Percentiles rank a stretch among this genome's conserved stretches.
phyloP scores from a whole-genome alignment of 2,888 invertebrate species.

The Calliphora vomitoria region DNA sequence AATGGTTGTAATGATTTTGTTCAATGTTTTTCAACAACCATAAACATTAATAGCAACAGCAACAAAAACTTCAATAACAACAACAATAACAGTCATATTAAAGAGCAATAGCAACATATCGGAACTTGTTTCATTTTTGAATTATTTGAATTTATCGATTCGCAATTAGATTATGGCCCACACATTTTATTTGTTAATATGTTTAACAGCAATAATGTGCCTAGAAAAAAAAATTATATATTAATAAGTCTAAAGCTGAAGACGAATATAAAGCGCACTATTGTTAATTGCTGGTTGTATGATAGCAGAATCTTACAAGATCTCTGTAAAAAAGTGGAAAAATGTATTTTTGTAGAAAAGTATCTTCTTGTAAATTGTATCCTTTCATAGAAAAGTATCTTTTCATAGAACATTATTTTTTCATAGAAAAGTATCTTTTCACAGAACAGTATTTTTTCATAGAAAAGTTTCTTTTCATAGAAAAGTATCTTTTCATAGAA shows the following conservation, averaged over 20 bases:
- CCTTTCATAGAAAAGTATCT: too few species aligned
- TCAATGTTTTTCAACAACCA: constrained; percentile 69
- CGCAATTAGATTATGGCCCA: constrained; percentile 75
- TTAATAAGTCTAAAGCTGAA: background rate
- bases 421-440: too few species aligned
- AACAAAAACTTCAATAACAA: background rate
- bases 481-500: too few species aligned
- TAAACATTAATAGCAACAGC: constrained; percentile 54
- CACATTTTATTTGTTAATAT: constrained; percentile 62
- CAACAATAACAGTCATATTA: constrained; percentile 29
- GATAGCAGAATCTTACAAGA: too few species aligned
- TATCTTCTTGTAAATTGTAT: too few species aligned
- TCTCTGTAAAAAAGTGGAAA: too few species aligned
- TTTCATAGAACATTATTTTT: too few species aligned
- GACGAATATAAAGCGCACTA: constrained; percentile 7
- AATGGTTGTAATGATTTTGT: constrained; percentile 71
- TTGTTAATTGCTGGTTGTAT: background rate
- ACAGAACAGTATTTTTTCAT: too few species aligned
- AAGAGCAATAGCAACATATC: constrained; percentile 59
- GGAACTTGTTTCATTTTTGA: constrained; percentile 72
- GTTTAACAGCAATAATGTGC: constrained; percentile 25
- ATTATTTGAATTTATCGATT: constrained; percentile 75
- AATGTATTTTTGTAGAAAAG: too few species aligned
- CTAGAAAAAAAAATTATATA: too few species aligned
- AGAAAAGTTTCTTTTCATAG: too few species aligned